Percentiles rank a stretch among this genome's conserved stretches.
These are phyloP conservation scores for Protobothrops mucrosquamatus DNA, from an alignment of 2,113 vertebrate species.

Conservation along the genomic window DNA sequence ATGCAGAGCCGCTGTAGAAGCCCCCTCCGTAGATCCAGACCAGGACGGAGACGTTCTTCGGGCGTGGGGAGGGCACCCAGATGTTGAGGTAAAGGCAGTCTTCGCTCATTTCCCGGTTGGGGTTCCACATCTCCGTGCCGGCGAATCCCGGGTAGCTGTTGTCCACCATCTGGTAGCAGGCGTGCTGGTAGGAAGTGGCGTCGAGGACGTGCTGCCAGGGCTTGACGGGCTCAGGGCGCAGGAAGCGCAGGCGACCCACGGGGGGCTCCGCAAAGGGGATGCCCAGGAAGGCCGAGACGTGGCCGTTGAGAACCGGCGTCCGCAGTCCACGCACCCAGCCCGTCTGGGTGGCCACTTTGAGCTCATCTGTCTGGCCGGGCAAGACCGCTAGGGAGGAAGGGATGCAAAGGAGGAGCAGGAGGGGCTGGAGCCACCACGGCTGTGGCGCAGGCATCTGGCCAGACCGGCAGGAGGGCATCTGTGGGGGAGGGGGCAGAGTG, in stretches of 20 bases:
- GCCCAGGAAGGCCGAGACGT: slow-evolving; percentile 82
- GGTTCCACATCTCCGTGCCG: slow-evolving; percentile 93
- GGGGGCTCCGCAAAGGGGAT: slow-evolving; percentile 88
- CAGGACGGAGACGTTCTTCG: slow-evolving; percentile 78
- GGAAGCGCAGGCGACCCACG: slow-evolving; percentile 78
- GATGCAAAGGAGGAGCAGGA: slow-evolving; percentile 33
- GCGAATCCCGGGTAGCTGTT: slow-evolving; percentile 81
- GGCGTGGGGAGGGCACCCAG: slow-evolving; percentile 81
- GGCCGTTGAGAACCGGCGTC: slow-evolving; percentile 64
- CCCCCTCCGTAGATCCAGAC: slow-evolving; percentile 94
- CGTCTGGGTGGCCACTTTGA: slow-evolving; percentile 68
- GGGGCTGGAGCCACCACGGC: slow-evolving; percentile 20
- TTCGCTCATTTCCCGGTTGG: slow-evolving; percentile 87
- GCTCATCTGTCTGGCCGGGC: slow-evolving; percentile 39
- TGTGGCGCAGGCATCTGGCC: background rate
- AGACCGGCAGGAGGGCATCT: background rate
- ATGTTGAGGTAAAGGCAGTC: slow-evolving; percentile 91
- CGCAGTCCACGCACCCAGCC: slow-evolving; percentile 77
- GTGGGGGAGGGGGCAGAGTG: background rate
- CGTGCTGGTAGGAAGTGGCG: slow-evolving; percentile 73
- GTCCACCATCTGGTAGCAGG: slow-evolving; percentile 86
- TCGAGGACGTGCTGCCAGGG: slow-evolving; percentile 75
- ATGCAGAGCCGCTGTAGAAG: slow-evolving; percentile 88
- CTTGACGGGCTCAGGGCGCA: slow-evolving; percentile 74
- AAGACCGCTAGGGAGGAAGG: background rate